Evolutionary conservation across 2,797 vertebrate genomes (phyloP).

Genomic region (Mareca penelope): DNA sequence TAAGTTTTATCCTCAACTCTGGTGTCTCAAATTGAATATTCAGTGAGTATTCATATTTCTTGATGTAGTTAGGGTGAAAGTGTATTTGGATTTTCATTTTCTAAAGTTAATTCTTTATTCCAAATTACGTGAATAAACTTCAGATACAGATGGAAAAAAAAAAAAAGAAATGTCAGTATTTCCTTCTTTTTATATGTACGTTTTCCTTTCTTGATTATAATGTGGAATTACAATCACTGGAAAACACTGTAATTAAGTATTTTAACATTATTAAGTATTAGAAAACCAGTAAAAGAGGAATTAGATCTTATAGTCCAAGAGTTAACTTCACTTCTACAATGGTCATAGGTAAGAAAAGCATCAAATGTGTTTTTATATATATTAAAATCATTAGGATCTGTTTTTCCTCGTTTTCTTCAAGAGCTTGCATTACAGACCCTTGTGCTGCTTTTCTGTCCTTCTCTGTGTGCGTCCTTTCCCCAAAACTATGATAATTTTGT

Average conservation of each 20-base stretch:
- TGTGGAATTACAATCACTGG: background rate
- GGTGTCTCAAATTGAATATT: background rate
- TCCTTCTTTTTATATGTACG: background rate
- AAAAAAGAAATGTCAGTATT: background rate
- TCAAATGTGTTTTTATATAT: background rate
- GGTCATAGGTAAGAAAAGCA: background rate
- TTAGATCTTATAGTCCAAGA: background rate
- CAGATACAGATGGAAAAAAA: background rate
- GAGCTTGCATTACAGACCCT: background rate
- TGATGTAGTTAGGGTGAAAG: background rate
- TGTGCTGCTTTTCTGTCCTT: background rate
- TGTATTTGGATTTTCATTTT: accelerated
- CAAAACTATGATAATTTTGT: background rate
- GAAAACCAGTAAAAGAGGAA: background rate
- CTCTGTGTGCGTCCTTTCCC: background rate
- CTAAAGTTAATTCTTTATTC: background rate
- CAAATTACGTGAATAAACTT: background rate
- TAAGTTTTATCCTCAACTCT: background rate
- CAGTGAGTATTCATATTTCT: background rate
- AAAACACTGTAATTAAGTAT: background rate
- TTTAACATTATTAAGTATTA: background rate
- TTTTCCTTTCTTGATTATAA: background rate
- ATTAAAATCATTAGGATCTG: background rate
- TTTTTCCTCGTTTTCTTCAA: background rate
- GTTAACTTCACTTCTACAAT: background rate